Conservation (phyloP, 2,888 invertebrate species). For the Dynastes hyllus region DNA sequence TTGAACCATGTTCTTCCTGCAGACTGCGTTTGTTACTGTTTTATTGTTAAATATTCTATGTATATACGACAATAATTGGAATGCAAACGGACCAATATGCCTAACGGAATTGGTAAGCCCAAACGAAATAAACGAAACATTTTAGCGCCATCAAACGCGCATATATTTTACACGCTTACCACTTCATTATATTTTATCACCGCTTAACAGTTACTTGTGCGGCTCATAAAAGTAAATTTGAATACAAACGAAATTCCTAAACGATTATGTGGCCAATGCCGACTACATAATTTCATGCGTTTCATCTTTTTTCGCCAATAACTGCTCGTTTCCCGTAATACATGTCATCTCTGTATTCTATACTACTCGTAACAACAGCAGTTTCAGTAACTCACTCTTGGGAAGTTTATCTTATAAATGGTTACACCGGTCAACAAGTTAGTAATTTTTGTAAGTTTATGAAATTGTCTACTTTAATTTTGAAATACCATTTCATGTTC, state of each 20-base stretch:
- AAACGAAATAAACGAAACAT: constrained; percentile 39
- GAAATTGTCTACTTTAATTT: too few relatives aligned
- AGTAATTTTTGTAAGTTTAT: too few relatives aligned
- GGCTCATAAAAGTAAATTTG: constrained; percentile 29
- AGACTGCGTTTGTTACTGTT: background rate
- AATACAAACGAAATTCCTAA: constrained; percentile 41
- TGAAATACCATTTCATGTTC: too few relatives aligned
- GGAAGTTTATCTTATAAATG: too few relatives aligned
- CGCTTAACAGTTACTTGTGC: constrained; percentile 41
- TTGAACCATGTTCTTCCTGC: background rate
- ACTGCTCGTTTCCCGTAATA: constrained; percentile 15
- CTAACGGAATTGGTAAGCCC: constrained; percentile 24
- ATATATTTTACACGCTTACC: constrained; percentile 21
- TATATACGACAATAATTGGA: constrained; percentile 6
- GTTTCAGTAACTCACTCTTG: too few relatives aligned
- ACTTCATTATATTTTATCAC: constrained; percentile 40
- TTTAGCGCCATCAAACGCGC: constrained; percentile 38
- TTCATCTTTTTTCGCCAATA: constrained; percentile 1
- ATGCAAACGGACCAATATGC: constrained; percentile 8
- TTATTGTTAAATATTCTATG: constrained; percentile 26
- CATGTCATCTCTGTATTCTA: background rate
- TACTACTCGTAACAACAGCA: too few relatives aligned
- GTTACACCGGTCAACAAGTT: too few relatives aligned
- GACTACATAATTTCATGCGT: constrained; percentile 11
- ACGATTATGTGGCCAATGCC: constrained; percentile 2